Evolutionary conservation across 2,797 vertebrate genomes (phyloP).

Genomic region (Clamator glandarius): DNA sequence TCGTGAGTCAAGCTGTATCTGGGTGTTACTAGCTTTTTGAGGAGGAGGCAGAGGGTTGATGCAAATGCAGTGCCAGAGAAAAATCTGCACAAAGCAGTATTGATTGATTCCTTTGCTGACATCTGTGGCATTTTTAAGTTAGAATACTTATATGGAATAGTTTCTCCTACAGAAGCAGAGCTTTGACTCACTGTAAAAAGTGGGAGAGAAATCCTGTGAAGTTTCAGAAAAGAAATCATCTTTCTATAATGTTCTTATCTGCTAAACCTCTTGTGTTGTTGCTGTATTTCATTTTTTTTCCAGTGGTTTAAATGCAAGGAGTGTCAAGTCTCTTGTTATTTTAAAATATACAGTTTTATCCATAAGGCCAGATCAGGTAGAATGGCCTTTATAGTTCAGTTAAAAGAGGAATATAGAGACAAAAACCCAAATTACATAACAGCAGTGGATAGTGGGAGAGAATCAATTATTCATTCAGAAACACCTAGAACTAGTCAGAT

Average conservation of each 20-base stretch:
- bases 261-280: background rate
- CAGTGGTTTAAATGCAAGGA: background rate
- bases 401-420: background rate
- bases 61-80: background rate
- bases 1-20: background rate
- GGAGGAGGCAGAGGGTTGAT: background rate
- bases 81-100: constrained; percentile 5
- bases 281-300: background rate
- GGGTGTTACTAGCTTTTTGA: background rate
- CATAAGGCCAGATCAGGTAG: background rate
- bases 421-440: background rate
- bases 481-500: constrained; percentile 42
- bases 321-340: background rate
- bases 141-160: background rate
- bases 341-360: background rate
- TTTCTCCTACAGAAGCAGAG: background rate
- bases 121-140: constrained; percentile 28
- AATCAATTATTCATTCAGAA: constrained; percentile 62
- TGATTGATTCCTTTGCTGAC: constrained; percentile 34
- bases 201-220: constrained; percentile 20
- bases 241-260: background rate
- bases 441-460: background rate
- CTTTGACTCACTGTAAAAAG: constrained; percentile 23
- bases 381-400: background rate
- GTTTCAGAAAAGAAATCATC: background rate